These are phyloP conservation scores for Plebejus argus DNA, from an alignment of 2,888 invertebrate species.

Conservation along the genomic window DNA sequence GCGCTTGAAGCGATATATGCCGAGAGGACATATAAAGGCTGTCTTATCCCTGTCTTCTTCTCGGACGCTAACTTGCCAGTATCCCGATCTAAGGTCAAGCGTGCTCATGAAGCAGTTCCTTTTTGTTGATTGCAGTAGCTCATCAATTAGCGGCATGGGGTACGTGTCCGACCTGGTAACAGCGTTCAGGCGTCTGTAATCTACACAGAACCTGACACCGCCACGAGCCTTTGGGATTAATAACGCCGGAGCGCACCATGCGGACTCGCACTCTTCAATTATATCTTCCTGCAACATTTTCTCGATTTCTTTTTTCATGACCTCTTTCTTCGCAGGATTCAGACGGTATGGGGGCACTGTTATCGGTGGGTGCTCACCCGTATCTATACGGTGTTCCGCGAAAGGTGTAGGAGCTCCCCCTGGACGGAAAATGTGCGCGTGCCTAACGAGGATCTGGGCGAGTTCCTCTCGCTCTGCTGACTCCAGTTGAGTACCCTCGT, in stretches of 20 bases:
- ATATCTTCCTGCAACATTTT: slow-evolving; percentile 43
- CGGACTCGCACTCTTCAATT: slow-evolving; percentile 49
- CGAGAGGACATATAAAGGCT: slow-evolving; percentile 43
- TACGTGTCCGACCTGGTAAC: slow-evolving; percentile 32
- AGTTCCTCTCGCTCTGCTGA: not conserved
- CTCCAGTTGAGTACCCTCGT: not conserved
- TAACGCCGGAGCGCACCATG: slow-evolving; percentile 38
- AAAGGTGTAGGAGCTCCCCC: slow-evolving; percentile 13
- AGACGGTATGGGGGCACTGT: slow-evolving; percentile 34
- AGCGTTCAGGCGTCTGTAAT: slow-evolving; percentile 38
- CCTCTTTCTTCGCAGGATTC: slow-evolving; percentile 36
- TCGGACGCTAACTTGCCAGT: slow-evolving; percentile 46
- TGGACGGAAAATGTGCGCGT: not conserved
- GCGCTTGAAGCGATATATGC: slow-evolving; percentile 47
- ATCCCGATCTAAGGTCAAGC: not conserved
- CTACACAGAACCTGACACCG: slow-evolving; percentile 36
- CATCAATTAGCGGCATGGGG: slow-evolving; percentile 19
- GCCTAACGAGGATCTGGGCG: not conserved
- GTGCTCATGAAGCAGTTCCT: not conserved
- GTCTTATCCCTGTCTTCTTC: slow-evolving; percentile 14
- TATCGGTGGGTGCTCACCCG: slow-evolving; percentile 20
- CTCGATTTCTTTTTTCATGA: slow-evolving; percentile 37
- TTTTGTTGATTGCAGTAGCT: not conserved
- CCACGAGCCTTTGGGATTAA: slow-evolving; percentile 39
- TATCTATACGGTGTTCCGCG: not conserved